Evolutionary conservation across 2,888 invertebrate species (phyloP).

Genomic region (Pristionchus exspectatus): DNA sequence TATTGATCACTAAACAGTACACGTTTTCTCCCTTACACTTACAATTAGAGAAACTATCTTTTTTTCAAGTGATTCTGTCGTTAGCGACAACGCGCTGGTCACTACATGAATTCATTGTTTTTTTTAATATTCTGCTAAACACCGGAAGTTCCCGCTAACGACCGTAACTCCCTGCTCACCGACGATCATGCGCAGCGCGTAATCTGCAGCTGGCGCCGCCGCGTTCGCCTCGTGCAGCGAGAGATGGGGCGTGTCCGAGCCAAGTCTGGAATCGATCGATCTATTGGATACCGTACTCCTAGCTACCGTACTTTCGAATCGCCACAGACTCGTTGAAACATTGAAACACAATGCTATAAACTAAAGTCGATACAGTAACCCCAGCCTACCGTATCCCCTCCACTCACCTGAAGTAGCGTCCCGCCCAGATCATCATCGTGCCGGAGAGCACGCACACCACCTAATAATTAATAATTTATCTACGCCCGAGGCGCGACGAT

Average conservation of each 20-base stretch:
- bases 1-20: neutral
- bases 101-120: neutral
- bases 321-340: too few relatives aligned
- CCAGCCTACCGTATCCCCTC: constrained; percentile 12
- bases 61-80: neutral
- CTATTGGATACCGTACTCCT: neutral
- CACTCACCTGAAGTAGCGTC: constrained; percentile 54
- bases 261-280: constrained; percentile 7
- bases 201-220: constrained; percentile 52
- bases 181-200: constrained; percentile 56
- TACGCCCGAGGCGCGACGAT: too few relatives aligned
- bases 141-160: neutral
- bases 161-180: constrained; percentile 55
- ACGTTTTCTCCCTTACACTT: too few relatives aligned
- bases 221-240: constrained; percentile 56
- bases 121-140: neutral
- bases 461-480: constrained; percentile 56
- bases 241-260: constrained; percentile 53
- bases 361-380: neutral
- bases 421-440: constrained; percentile 59
- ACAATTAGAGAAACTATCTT: too few relatives aligned
- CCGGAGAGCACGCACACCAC: constrained; percentile 60
- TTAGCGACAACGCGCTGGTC: neutral
- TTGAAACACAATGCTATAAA: too few relatives aligned
- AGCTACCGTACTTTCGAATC: constrained; percentile 37